Base-by-base conservation (phyloP, 2,888 invertebrate species). In the Anoncus sp. region DNA sequence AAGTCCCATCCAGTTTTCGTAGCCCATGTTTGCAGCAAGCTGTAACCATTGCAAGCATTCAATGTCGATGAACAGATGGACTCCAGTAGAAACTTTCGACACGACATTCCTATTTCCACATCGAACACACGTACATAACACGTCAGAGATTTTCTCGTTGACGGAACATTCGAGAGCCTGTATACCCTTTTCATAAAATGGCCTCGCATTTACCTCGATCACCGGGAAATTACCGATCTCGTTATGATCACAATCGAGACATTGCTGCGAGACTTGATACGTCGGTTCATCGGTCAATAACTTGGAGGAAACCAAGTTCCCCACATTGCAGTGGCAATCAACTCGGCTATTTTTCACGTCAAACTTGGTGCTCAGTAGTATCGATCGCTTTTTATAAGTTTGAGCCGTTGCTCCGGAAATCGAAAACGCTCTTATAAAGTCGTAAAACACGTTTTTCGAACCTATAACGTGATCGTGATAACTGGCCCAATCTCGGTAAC, bases 1-100 rank as follows among this genome's bases (percentile, higher is more conserved):
- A 20, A 53, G 18, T 3, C 69, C 75, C 9, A 10, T 9, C 75
- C 75, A 62, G 27, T 63, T 45, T 10, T 3, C 2, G 53, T 62
- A 67, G n/a, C 75, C 69, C 12, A 66, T 31, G 20, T 55, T 75
- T 10, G n/a, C 3, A 7, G 69, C 75, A 5, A 75, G 49, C 24
- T n/a, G 7, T 14, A 31, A 14, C 62, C 45, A 62, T 18, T 55
- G 60, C 22, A 75, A 27, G 35, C 75, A 69, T 24, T 69, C 75
- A 12, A 70, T 35, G 53, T 75, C 69, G 14, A 75, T 7, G 22
- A 75, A 51, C 1, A 75, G 24, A 18, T 63, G 75, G 1, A 20
- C 22, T 27, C 75, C 75, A 2, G 7, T 14, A 12, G 47, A 49
- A 12, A 70, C 12, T 18, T 47, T 14, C 9, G 40, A 20, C 7